Base-by-base conservation (phyloP, 2,797 vertebrate genomes). In the Okamejei kenojei region DNA sequence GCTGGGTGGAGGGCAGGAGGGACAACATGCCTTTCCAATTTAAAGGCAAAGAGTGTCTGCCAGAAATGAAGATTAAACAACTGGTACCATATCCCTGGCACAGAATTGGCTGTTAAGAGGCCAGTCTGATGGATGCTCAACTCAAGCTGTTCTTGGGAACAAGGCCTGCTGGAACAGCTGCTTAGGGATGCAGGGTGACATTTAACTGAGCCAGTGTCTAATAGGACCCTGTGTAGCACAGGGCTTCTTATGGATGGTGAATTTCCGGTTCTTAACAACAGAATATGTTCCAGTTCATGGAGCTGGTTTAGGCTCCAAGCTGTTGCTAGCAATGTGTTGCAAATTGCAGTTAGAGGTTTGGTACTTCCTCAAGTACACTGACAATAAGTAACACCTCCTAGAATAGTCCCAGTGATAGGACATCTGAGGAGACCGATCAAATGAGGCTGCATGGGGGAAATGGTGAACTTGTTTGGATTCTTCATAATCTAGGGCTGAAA, bases 141-240 rank as follows among this genome's bases (percentile, higher is more conserved):
- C 58, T 86, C 82, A 86, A 86, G 82, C 82, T 86, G 82, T 86
- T 86, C 29, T 58, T 86, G 82, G 82, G 82, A 86, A 86, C 29
- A 61, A 10, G 6, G 45, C 81, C 38, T 63, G 13, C 81, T n/a
- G 58, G 82, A 26, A 54, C 61, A 84, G 81, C 81, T 84, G 81
- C 54, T 4, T 5, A 61, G 29, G 29, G 61, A 58, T 13, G 13
- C 15, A 84, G 58, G n/a, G 11, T 86, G 82, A 86, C 29, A 86
- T 86, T 86, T 86, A 86, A 86, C 82, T 61, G 58, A 86, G 26
- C 61, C 6, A 6, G 3, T 17, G 58, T n/a, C 82, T 58, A 86
- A 58, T 29, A 63, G 58, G 58, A 6, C 58, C 17, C 58, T 29
- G 4, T 54, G 21, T 63, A 26, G n/a, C 82, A 63, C 82, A 63